Percentiles rank a stretch among this genome's conserved stretches.
Evolutionary conservation across 2,888 invertebrate genomes (phyloP).

Genomic region (Noctuana brunneofusca): DNA sequence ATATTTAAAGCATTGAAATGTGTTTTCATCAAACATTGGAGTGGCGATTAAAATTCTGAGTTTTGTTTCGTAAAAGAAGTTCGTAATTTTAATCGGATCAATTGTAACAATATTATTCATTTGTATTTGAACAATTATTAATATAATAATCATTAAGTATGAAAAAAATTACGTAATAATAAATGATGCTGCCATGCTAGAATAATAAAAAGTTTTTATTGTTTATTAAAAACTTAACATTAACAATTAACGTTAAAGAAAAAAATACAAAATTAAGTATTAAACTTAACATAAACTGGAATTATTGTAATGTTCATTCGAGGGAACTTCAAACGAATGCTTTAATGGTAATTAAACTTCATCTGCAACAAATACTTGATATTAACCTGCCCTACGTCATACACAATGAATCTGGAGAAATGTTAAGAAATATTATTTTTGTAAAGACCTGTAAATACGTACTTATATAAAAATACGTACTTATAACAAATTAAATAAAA

Average conservation of each 20-base stretch:
- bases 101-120: neutral
- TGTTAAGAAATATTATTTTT: slow-evolving; percentile 53
- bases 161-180: neutral
- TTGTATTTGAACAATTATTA: too few relatives aligned
- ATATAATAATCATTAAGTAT: too few relatives aligned
- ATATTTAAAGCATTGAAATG: neutral
- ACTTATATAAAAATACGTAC: too few relatives aligned
- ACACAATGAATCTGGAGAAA: slow-evolving; percentile 91
- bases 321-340: neutral
- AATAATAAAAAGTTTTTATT: too few relatives aligned
- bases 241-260: neutral
- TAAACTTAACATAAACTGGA: neutral
- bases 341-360: slow-evolving; percentile 84
- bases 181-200: slow-evolving; percentile 7
- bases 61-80: neutral
- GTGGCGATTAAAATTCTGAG: neutral
- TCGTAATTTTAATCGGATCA: neutral
- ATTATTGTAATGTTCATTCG: neutral
- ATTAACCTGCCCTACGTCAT: slow-evolving; percentile 96
- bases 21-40: neutral
- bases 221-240: slow-evolving; percentile 15
- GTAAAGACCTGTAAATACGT: neutral
- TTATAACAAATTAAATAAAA: too few relatives aligned
- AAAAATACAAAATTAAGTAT: neutral
- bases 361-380: slow-evolving; percentile 93